Conservation (phyloP, 2,113 vertebrate genomes). For the Xiphophorus maculatus region DNA sequence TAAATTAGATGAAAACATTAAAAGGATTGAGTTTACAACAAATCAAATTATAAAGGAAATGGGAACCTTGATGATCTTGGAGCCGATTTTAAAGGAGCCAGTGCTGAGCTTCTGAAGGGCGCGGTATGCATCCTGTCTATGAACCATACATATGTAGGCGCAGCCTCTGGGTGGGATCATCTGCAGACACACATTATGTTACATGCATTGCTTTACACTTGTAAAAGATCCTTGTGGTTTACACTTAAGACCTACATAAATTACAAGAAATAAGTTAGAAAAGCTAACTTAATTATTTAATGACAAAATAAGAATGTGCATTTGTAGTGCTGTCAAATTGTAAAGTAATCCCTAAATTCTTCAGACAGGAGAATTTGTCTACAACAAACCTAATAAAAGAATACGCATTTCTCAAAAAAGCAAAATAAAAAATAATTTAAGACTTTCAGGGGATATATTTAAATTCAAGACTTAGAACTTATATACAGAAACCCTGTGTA, state of each 20-base stretch:
- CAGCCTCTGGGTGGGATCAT: slow-evolving; percentile 99
- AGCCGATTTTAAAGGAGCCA: slow-evolving; percentile 95
- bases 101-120: slow-evolving; percentile 97
- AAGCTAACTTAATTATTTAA: too few species aligned
- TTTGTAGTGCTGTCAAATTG: too few species aligned
- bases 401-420: too few species aligned
- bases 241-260: too few species aligned
- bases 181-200: slow-evolving; percentile 68
- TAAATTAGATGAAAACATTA: slow-evolving; percentile 14
- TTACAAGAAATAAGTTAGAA: too few species aligned
- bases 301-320: too few species aligned
- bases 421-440: too few species aligned
- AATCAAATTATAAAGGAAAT: slow-evolving; percentile 34
- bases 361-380: too few species aligned
- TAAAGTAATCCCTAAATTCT: too few species aligned
- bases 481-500: not conserved
- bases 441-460: too few species aligned
- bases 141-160: slow-evolving; percentile 99
- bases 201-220: not conserved
- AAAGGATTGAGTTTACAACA: slow-evolving; percentile 20
- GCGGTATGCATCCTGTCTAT: slow-evolving; percentile 93
- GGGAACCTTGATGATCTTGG: slow-evolving; percentile 96
- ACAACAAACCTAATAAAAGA: too few species aligned
- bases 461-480: not conserved
- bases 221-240: too few species aligned